These are phyloP conservation scores for Clepsis dumicolana DNA, from an alignment of 2,888 invertebrate species.

Conservation along the genomic window DNA sequence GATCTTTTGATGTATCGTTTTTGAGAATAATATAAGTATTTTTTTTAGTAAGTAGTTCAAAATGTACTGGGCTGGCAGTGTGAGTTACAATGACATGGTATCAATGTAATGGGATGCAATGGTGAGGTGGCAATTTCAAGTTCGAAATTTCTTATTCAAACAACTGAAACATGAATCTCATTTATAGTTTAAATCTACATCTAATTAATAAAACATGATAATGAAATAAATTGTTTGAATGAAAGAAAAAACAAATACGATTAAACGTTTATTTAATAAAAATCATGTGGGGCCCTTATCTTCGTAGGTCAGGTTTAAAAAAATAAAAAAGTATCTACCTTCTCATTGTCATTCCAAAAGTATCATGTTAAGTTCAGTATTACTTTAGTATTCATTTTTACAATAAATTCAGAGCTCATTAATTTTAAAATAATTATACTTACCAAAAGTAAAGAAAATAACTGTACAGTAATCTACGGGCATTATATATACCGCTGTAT, in stretches of 20 bases:
- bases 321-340: too few relatives aligned
- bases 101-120: too few relatives aligned
- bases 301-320: too few relatives aligned
- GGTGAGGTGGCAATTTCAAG: too few relatives aligned
- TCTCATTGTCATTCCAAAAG: conserved; percentile 5
- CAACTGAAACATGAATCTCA: background rate
- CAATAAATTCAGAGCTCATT: conserved; percentile 7
- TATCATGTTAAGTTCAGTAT: conserved; percentile 14
- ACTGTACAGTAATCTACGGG: conserved; percentile 29
- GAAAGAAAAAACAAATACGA: background rate
- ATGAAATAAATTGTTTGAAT: background rate
- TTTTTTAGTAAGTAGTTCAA: background rate
- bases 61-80: background rate
- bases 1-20: conserved; percentile 1
- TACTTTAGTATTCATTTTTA: background rate
- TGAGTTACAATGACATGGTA: background rate
- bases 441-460: conserved; percentile 50
- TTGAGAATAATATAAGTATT: background rate
- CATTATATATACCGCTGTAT: conserved; percentile 24
- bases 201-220: background rate
- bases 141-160: background rate
- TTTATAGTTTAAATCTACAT: background rate
- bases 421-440: background rate
- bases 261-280: background rate
- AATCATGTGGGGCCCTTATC: background rate